Percentiles rank a stretch among this genome's conserved stretches.
phyloP scores from a whole-genome alignment of 2,113 vertebrate species.

The Alligator sinensis region DNA sequence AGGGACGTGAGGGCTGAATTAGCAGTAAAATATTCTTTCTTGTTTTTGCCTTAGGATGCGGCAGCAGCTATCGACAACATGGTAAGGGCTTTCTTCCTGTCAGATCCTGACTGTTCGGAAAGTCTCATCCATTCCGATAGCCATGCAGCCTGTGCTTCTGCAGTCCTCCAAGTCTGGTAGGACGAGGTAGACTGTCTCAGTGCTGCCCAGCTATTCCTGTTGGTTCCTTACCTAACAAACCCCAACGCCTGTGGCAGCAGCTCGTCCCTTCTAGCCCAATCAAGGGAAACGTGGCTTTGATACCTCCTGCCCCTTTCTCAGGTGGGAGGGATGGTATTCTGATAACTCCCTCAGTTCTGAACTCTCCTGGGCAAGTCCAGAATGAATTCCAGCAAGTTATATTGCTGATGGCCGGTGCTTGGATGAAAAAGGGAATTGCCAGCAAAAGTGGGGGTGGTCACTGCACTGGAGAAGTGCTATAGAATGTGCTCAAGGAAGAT shows the following conservation, averaged over 20 bases:
- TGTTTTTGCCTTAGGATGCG: slow-evolving; percentile 85
- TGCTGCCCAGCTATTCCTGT: too few species aligned
- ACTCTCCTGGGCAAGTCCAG: background rate
- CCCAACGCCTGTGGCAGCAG: background rate
- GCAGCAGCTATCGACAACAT: slow-evolving; percentile 97
- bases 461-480: too few species aligned
- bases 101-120: background rate
- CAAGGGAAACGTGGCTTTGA: background rate
- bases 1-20: background rate
- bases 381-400: too few species aligned
- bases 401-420: too few species aligned
- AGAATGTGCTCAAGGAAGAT: background rate
- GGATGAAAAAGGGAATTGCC: background rate
- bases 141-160: fast-evolving
- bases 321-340: background rate
- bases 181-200: too few species aligned
- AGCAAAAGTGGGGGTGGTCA: background rate
- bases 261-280: background rate
- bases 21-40: background rate
- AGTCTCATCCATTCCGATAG: too few species aligned
- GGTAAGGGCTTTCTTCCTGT: slow-evolving; percentile 75
- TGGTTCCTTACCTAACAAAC: background rate
- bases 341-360: too few species aligned
- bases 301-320: background rate
- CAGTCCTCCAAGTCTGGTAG: fast-evolving